Base-by-base conservation (phyloP, 2,888 invertebrate genomes). In the Timema cristinae region DNA sequence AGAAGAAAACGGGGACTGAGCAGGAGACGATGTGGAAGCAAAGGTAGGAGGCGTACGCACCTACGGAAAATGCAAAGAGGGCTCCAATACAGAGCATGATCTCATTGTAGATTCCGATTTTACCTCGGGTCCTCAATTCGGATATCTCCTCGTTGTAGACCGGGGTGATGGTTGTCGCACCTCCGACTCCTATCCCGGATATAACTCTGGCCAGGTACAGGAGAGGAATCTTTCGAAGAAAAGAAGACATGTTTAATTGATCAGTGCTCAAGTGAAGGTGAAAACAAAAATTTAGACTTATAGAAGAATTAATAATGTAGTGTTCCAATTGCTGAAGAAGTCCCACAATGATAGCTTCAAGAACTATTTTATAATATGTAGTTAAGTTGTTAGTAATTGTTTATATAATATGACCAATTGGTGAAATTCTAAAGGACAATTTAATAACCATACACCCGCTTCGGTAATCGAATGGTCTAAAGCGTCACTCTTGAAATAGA, bases 121-220 rank as follows among this genome's bases (percentile, higher is more conserved):
- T 13, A 63, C 63, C 63, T 5, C 63, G 63, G 6, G 10, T 47
- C 47, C 9, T 16, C 63, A 63, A 32, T 47, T 63, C 63, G 63
- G 63, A 63, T 9, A 63, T 63, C n/a, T 63, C 63, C 63, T 63
- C 63, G 47, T 48, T 48, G n/a, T 63, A 63, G 7, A 63, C n/a
- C 32, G 63, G 63, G 63, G 48, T 63, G 13, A 63, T 15, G 7
- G 63, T n/a, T 9, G 32, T 47, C 7, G 47, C 32, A 32, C 11
- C 13, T 4, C 63, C 63, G 10, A 63, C 2, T 47, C 47, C 13
- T 47, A 48, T 13, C 48, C 63, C 63, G 6, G 47, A 32, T 48
- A 63, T 13, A 32, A 63, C 48, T 9, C 63, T 32, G n/a, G 63
- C 63, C 48, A 63, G 10, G 47, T 63, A 63, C 11, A 63, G 63